These are phyloP conservation scores for Atta colombica DNA, from an alignment of 1,140 invertebrate species.

Conservation along the genomic window DNA sequence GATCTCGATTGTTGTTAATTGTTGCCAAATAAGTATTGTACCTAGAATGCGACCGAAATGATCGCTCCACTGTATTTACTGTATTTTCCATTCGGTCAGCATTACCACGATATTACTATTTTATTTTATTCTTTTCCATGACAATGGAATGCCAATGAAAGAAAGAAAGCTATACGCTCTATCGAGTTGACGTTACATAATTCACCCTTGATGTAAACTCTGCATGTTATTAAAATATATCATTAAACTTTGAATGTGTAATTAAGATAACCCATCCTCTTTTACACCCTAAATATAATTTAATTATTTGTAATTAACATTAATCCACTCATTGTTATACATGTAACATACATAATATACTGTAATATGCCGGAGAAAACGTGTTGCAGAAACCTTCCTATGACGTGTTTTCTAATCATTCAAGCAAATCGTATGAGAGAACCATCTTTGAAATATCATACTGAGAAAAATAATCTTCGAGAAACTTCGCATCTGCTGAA, in stretches of 20 bases:
- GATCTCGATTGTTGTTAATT: conserved; percentile 85
- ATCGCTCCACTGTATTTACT: conserved; percentile 69
- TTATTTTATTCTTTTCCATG: conserved; percentile 81
- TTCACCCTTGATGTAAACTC: conserved; percentile 84
- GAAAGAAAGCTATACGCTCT: conserved; percentile 59
- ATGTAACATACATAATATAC: not conserved
- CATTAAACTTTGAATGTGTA: conserved; percentile 78
- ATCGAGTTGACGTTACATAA: conserved; percentile 80
- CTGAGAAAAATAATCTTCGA: conserved; percentile 8
- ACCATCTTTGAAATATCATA: not conserved
- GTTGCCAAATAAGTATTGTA: conserved; percentile 84
- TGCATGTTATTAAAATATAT: conserved; percentile 84
- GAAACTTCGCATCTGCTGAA: not conserved
- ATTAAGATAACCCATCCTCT: not conserved
- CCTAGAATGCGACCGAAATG: conserved; percentile 57
- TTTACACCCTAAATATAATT: not conserved
- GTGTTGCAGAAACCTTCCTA: too few relatives aligned
- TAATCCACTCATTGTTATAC: not conserved
- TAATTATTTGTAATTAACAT: conserved; percentile 18
- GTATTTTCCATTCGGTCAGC: conserved; percentile 84
- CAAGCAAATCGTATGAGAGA: not conserved
- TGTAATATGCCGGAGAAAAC: not conserved
- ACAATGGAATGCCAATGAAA: conserved; percentile 71
- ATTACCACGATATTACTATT: conserved; percentile 82
- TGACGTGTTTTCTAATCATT: not conserved